Evolutionary conservation across 2,113 vertebrate genomes (phyloP).

Genomic region (Nansenia antarctica): DNA sequence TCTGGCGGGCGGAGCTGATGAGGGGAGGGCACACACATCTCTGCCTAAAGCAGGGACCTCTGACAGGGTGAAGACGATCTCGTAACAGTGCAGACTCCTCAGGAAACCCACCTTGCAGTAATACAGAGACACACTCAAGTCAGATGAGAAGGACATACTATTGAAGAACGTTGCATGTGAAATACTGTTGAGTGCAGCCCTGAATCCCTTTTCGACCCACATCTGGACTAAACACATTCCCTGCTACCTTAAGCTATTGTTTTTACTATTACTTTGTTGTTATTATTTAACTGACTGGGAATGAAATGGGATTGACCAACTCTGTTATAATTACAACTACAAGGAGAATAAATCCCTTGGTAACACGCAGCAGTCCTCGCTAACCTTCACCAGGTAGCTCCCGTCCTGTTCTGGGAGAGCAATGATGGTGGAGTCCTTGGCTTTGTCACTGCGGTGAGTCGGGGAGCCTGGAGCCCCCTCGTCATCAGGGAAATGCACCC

Average conservation of each 20-base stretch:
- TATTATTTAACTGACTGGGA: too few species aligned
- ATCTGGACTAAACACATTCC: too few species aligned
- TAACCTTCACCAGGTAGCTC: conserved; percentile 69
- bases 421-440: conserved; percentile 50
- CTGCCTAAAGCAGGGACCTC: conserved; percentile 62
- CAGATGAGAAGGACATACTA: not conserved
- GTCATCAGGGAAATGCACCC: conserved; percentile 67
- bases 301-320: too few species aligned
- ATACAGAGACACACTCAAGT: not conserved
- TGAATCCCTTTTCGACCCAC: too few species aligned
- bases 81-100: conserved; percentile 68
- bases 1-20: conserved; percentile 44
- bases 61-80: conserved; percentile 64
- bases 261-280: too few species aligned
- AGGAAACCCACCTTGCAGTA: conserved; percentile 65
- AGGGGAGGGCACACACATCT: conserved; percentile 51
- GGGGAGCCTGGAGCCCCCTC: conserved; percentile 44
- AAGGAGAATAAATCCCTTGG: too few species aligned
- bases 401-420: conserved; percentile 62
- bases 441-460: conserved; percentile 49
- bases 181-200: too few species aligned
- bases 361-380: too few species aligned
- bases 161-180: not conserved
- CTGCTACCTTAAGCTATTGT: too few species aligned
- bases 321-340: too few species aligned